Evolutionary conservation across 2,888 invertebrate species (phyloP).

Genomic region (Ectobius pallidus): DNA sequence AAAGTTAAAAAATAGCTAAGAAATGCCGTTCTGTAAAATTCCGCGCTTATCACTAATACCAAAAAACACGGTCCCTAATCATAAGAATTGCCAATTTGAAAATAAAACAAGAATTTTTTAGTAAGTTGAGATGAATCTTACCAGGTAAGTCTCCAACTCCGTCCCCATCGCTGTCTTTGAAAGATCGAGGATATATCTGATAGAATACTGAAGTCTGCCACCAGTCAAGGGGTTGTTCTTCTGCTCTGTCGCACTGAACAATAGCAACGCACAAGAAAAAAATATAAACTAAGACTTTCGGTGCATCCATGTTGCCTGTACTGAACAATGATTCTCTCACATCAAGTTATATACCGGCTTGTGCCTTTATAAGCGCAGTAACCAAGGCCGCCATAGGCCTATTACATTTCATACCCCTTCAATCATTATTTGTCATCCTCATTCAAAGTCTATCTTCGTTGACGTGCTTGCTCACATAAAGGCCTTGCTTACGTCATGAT

Average conservation of each 20-base stretch:
- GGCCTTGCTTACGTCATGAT: not conserved
- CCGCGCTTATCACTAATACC: no score
- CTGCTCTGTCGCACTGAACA: not conserved
- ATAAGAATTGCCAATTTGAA: no score
- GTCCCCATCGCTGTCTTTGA: not conserved
- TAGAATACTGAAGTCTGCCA: not conserved
- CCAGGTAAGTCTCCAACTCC: not conserved
- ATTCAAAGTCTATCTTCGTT: not conserved
- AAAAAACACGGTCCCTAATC: no score
- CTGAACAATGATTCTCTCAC: not conserved
- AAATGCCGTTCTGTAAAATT: no score
- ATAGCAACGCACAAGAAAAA: not conserved
- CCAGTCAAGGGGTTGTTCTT: not conserved
- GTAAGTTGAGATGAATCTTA: no score
- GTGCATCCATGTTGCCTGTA: not conserved
- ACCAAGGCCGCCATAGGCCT: not conserved
- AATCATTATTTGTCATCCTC: not conserved
- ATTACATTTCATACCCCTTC: not conserved
- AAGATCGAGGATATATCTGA: not conserved
- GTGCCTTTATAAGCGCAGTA: not conserved
- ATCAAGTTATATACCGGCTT: not conserved
- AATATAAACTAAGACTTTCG: not conserved
- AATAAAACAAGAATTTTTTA: no score
- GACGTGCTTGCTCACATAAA: not conserved
- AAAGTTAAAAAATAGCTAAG: no score